Evolutionary conservation across 2,113 vertebrate species (phyloP), one percentile per base, ranked within the genome.

Genomic region (Formicarius rufipectus): DNA sequence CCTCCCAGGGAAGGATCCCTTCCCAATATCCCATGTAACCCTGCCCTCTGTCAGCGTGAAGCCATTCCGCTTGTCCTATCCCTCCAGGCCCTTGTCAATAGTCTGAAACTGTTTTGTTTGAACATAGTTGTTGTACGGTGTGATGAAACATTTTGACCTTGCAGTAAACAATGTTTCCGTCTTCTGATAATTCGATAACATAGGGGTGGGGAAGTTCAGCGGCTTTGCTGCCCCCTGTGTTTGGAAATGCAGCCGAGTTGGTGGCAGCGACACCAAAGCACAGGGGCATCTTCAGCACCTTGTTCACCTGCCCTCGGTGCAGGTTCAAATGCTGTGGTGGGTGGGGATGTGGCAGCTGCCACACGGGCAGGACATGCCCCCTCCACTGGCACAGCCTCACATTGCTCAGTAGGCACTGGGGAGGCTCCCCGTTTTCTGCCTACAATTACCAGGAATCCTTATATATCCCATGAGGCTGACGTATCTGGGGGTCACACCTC

Each of bases 21-120:
- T 0, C 9, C 71, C 5, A 35, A 5, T 0, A 25, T 21, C 62
- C 7, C 7, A 45, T 10, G 37, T 1, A 31, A 16, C 16, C 23
- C 33, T 45, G 2, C 15, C 14, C 45, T 68, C 39, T 53, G n/a
- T 5, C 39, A 53, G 0, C 40, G 7, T 0, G 5, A 14, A 68
- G 1, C 20, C n/a, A 15, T 55, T 68, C 13, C 16, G 13, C 12
- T 10, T 23, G 25, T 30, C 17, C 39, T 53, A 30, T 12, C 8
- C 5, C 60, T 75, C 16, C 24, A 53, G 7, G 4, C 9, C 13
- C n/a, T 76, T 60, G 23, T 39, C 44, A 55, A 55, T 14, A 47
- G 45, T 39, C 35, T 72, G 63, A 83, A 72, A 69, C 21, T 12
- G 21, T 28, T 94, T 52, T 60, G 56, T 49, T 77, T 55, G 66